Evolutionary conservation across 2,797 vertebrate species (phyloP), one percentile per base, ranked within the genome.

Genomic region (Avahi laniger): DNA sequence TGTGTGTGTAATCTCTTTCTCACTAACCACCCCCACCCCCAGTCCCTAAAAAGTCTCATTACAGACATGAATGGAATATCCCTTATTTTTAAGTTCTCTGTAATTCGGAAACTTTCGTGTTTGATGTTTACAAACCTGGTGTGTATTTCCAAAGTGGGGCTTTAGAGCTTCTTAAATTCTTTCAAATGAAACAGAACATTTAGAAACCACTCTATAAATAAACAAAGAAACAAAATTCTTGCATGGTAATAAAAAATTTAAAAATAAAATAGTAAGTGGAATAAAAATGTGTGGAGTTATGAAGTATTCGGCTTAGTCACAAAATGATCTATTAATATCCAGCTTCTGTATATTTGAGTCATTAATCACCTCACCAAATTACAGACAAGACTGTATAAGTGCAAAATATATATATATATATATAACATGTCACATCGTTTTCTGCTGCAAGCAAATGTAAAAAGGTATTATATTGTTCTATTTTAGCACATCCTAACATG

Each of bases 131-230:
- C 20, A 33, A 94, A 72, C 1, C 80, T 48, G 7, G 22, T 57
- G 3, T 65, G 26, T 72, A 35, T 69, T 93, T 90, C 57, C 6
- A 78, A 91, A 84, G 26, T 33, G 17, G 18, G 11, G 30, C n/a
- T 89, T 48, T 57, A 22, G 43, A 67, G 41, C 1, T 35, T 67
- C n/a, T 78, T 84, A 50, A 69, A 10, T 70, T 76, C 28, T 87
- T 87, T 92, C 10, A 75, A 69, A 93, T 43, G 26, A 67, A 89
- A 67, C 5, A 43, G 84, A 97, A 48, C 6, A 61, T 88, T 84
- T 61, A 80, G 26, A 88, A n/a, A 76, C 30, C 30, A 14, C n/a
- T 48, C n/a, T 8, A 87, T 3, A 92, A 38, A 91, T 9, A 65
- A 38, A 91, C 6, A 65, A 59, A 67, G 13, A 67, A 69, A 72